These are phyloP conservation scores for Trochalopteron elliotii DNA, from an alignment of 2,113 vertebrate species.

Conservation along the genomic window DNA sequence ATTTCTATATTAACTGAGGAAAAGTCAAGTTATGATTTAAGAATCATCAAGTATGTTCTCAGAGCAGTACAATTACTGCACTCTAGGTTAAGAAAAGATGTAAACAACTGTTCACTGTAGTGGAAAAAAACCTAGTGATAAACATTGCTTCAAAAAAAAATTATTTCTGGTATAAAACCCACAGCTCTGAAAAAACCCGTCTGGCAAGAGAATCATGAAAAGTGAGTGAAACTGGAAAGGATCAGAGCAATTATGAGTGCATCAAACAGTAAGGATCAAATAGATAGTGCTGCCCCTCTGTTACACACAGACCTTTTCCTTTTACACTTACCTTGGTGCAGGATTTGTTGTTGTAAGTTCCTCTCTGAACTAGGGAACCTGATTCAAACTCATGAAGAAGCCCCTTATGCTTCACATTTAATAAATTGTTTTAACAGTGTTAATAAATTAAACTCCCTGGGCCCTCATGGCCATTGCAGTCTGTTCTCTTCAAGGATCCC, in stretches of 20 bases:
- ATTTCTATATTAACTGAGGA: conserved; percentile 6
- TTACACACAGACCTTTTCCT: not conserved
- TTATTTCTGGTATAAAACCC: conserved; percentile 35
- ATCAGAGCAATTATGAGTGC: not conserved
- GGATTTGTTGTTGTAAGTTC: not conserved
- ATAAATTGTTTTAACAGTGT: not conserved
- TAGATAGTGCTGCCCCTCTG: not conserved
- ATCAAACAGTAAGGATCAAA: not conserved
- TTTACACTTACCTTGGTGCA: not conserved
- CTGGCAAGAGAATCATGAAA: not conserved
- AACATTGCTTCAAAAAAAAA: conserved; percentile 4
- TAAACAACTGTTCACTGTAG: conserved; percentile 21
- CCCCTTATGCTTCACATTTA: not conserved
- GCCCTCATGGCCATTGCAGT: not conserved
- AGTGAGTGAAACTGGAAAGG: conserved; percentile 20
- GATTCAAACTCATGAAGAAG: not conserved
- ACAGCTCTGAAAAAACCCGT: not conserved
- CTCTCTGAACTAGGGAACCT: not conserved
- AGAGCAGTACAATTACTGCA: conserved; percentile 7
- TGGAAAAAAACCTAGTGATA: conserved; percentile 19
- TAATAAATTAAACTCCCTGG: not conserved
- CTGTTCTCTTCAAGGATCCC: not conserved
- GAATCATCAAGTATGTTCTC: not conserved
- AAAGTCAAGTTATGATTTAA: conserved; percentile 1
- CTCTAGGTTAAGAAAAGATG: conserved; percentile 4